phyloP scores from a whole-genome alignment of 2,888 invertebrate genomes.

The Clanis bilineata region DNA sequence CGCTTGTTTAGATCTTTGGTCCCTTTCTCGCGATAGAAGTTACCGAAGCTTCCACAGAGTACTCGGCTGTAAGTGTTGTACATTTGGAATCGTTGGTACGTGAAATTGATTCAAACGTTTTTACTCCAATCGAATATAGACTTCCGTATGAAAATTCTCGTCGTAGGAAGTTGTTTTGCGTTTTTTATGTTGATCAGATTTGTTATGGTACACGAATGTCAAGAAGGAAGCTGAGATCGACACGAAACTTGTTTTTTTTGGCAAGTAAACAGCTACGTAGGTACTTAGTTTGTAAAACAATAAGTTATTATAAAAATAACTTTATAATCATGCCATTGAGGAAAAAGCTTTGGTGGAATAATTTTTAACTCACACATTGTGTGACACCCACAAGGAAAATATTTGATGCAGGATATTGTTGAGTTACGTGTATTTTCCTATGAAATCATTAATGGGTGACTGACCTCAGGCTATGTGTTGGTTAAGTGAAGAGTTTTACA shows the following conservation, averaged over 20 bases:
- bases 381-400: not conserved
- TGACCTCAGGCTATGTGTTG: too few relatives aligned
- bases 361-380: not conserved
- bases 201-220: not conserved
- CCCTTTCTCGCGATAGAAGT: not conserved
- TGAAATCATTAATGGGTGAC: not conserved
- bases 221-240: not conserved
- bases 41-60: constrained; percentile 27
- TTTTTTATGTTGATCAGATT: not conserved
- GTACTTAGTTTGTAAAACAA: not conserved
- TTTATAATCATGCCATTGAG: not conserved
- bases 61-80: constrained; percentile 20
- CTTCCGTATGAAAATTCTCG: constrained; percentile 39
- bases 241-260: not conserved
- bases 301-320: not conserved
- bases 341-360: not conserved
- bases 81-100: constrained; percentile 39
- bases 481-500: too few relatives aligned
- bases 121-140: constrained; percentile 27
- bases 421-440: not conserved
- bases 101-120: constrained; percentile 46
- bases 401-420: not conserved
- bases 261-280: not conserved
- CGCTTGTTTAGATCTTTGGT: too few relatives aligned
- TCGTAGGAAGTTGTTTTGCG: constrained; percentile 38